Conservation (phyloP, 2,113 vertebrate species). For the Rhombomys opimus region DNA sequence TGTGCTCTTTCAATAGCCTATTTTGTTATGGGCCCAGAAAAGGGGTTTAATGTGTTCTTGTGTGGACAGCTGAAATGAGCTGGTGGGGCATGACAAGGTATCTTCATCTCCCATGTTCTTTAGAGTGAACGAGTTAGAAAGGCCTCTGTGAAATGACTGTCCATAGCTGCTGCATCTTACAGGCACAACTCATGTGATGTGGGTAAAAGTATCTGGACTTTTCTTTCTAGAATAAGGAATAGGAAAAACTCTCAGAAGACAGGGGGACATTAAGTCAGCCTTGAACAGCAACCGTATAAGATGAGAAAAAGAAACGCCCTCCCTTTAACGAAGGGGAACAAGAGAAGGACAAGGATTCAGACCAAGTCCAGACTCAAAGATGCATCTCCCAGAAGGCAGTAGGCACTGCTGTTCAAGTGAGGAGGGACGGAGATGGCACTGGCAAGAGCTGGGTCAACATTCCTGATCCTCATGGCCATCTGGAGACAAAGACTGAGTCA, state of each 20-base stretch:
- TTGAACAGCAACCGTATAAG: background rate
- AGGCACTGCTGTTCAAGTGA: background rate
- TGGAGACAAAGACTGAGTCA: background rate
- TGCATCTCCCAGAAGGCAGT: background rate
- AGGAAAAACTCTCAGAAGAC: background rate
- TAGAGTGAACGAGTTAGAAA: slow-evolving; percentile 47
- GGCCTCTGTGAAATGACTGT: background rate
- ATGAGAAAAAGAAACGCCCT: background rate
- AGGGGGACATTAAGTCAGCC: background rate
- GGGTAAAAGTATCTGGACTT: background rate
- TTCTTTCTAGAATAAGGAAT: background rate
- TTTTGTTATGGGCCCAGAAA: slow-evolving; percentile 68
- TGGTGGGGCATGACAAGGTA: slow-evolving; percentile 23
- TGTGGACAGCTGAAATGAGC: slow-evolving; percentile 60
- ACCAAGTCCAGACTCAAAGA: background rate
- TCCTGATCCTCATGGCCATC: background rate
- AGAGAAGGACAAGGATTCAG: background rate
- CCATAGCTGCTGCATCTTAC: background rate
- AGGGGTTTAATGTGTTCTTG: slow-evolving; percentile 54
- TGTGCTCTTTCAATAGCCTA: slow-evolving; percentile 43
- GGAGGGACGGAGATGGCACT: background rate
- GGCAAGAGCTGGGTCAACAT: background rate
- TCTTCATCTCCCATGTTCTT: slow-evolving; percentile 64
- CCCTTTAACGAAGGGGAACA: background rate
- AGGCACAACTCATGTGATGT: background rate